Base-by-base conservation (phyloP, 2,888 invertebrate genomes). In the Ecliptopera silaceata region DNA sequence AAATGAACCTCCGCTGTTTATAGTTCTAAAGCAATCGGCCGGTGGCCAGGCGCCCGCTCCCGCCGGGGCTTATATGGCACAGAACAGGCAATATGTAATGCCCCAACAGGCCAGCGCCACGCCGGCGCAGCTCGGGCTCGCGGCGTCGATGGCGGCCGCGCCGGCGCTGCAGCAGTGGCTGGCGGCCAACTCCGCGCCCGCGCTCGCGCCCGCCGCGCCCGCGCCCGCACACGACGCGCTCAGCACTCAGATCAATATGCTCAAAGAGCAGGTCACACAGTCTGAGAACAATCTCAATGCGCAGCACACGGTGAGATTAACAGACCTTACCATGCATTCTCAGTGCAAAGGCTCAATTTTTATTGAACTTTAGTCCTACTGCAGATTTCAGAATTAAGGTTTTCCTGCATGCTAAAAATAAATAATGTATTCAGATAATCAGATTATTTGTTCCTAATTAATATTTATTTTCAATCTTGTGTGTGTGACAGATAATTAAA, bases 241-340 rank as follows among this genome's bases (percentile, higher is more conserved):
- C 75, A 92, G 93, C 74, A 93, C 94, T 66, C 97, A 98, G 86
- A 96, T 97, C 84, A 94, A 94, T 77, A 93, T 94, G 65, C 91
- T 98, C 65, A 95, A 96, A 79, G 97, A 98, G 78, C 98, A 99
- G 92, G 97, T 99, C 64, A 94, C 95, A 70, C 98, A 99, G 84
- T 98, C 98, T 75, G 99, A 99, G 85, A 96, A 95, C 77, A 99
- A 99, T 92, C 93, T 99, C 65, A 95, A 96, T 71, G 99, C 98
- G 51, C 99, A 99, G 81, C 97, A 98, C 84, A 94, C 97, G 79
- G 97, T 97, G 74, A 89, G 93, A 48, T 17, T 20, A 5, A 18
- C 32, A 6, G 0, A 6, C 2, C 38, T 18, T 6, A 2, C 6
- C 3, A 20, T 10, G 2, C 29, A 15, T 12, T 41, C 15, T 41